Conservation (phyloP, 2,113 vertebrate genomes). For the Anseranas semipalmata region DNA sequence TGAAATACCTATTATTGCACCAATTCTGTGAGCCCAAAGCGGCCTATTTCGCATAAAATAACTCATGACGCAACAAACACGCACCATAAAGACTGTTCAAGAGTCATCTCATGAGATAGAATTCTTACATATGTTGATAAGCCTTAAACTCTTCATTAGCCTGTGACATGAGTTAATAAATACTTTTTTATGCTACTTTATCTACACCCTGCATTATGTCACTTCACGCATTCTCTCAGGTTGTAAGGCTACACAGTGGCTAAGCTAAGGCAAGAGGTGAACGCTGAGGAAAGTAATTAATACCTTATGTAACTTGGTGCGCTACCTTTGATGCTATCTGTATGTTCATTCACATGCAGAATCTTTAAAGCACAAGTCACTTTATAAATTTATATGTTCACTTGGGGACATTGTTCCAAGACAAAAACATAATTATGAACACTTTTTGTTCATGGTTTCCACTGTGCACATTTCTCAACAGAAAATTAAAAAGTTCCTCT, state of each 20-base stretch:
- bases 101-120: background rate
- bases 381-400: background rate
- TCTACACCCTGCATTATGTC: background rate
- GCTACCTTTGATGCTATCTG: background rate
- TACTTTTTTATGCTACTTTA: background rate
- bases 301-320: background rate
- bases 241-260: background rate
- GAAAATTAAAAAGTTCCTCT: background rate
- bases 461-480: background rate
- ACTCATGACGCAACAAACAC: background rate
- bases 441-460: background rate
- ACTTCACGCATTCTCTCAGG: background rate
- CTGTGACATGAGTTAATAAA: background rate
- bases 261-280: background rate
- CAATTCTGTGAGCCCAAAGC: background rate
- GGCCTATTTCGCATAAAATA: background rate
- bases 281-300: background rate
- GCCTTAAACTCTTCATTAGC: background rate
- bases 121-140: background rate
- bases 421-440: background rate
- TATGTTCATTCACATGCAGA: background rate
- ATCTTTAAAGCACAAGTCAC: background rate
- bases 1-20: background rate
- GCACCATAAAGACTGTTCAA: background rate
- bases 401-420: background rate